phyloP scores from a whole-genome alignment of 2,888 invertebrate species.

The Steinernema scapterisci region DNA sequence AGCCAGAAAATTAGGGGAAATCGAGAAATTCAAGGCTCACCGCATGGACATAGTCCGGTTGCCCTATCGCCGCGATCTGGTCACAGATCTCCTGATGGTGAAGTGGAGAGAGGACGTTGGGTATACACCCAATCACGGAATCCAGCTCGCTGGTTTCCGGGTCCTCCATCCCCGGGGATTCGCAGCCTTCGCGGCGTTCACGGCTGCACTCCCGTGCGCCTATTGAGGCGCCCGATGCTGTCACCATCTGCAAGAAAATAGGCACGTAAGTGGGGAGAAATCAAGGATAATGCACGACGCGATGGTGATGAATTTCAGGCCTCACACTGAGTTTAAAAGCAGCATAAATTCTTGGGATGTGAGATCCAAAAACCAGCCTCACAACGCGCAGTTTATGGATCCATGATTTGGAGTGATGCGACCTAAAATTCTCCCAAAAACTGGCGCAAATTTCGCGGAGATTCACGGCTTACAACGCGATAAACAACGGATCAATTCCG shows the following conservation, averaged over 20 bases:
- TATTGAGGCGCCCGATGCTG: neutral
- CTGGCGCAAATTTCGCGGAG: too few relatives aligned
- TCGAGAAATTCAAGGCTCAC: neutral
- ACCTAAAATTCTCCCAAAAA: too few relatives aligned
- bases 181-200: neutral
- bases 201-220: constrained; percentile 5
- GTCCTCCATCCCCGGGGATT: neutral
- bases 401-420: too few relatives aligned
- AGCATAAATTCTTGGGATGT: too few relatives aligned
- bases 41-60: constrained; percentile 20
- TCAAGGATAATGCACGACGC: too few relatives aligned
- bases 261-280: too few relatives aligned
- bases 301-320: too few relatives aligned
- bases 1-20: neutral
- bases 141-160: constrained; percentile 12
- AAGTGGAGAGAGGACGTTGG: neutral
- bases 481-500: too few relatives aligned
- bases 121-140: constrained; percentile 9
- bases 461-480: too few relatives aligned
- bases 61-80: neutral
- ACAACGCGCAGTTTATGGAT: too few relatives aligned
- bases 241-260: constrained; percentile 13
- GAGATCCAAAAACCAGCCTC: too few relatives aligned
- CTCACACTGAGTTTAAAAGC: too few relatives aligned
- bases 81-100: constrained; percentile 10